phyloP scores from a whole-genome alignment of 2,797 vertebrate species.

The Brachyalestes nurse region DNA sequence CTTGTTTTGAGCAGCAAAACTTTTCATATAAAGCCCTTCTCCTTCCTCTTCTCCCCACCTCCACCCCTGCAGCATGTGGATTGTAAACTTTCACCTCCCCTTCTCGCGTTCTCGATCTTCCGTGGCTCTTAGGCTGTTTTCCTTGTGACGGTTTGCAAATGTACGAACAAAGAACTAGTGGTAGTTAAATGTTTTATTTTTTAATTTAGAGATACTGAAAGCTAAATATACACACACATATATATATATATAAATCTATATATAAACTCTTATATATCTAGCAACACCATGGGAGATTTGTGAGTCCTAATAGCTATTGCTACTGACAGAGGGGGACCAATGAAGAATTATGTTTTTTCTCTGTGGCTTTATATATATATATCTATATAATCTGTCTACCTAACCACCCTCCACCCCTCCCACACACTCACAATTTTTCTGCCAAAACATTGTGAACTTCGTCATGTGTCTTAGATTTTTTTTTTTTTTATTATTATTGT shows the following conservation, averaged over 20 bases:
- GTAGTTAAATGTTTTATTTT: slow-evolving; percentile 74
- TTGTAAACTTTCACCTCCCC: slow-evolving; percentile 41
- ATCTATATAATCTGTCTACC: slow-evolving; percentile 53
- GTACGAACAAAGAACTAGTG: slow-evolving; percentile 74
- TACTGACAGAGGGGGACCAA: slow-evolving; percentile 66
- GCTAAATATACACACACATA: slow-evolving; percentile 69
- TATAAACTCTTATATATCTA: slow-evolving; percentile 65
- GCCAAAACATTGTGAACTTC: slow-evolving; percentile 70
- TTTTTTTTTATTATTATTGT: slow-evolving; percentile 53
- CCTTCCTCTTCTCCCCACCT: slow-evolving; percentile 37
- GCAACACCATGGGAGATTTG: slow-evolving; percentile 48
- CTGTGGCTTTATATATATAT: slow-evolving; percentile 63
- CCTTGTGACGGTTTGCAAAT: slow-evolving; percentile 76
- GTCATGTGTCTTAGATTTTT: slow-evolving; percentile 59
- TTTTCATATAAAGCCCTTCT: slow-evolving; percentile 32
- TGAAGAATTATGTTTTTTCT: slow-evolving; percentile 60
- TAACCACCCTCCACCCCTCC: slow-evolving; percentile 48
- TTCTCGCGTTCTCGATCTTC: slow-evolving; percentile 66
- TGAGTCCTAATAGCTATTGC: slow-evolving; percentile 74
- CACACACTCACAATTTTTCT: slow-evolving; percentile 61
- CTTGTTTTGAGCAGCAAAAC: slow-evolving; percentile 7
- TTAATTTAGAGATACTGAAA: slow-evolving; percentile 66
- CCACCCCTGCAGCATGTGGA: slow-evolving; percentile 55
- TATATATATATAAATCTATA: slow-evolving; percentile 36
- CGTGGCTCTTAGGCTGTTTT: slow-evolving; percentile 76